Evolutionary conservation across 2,888 invertebrate species (phyloP), one percentile per base, ranked within the genome.

Genomic region (Clistopyga incitator): DNA sequence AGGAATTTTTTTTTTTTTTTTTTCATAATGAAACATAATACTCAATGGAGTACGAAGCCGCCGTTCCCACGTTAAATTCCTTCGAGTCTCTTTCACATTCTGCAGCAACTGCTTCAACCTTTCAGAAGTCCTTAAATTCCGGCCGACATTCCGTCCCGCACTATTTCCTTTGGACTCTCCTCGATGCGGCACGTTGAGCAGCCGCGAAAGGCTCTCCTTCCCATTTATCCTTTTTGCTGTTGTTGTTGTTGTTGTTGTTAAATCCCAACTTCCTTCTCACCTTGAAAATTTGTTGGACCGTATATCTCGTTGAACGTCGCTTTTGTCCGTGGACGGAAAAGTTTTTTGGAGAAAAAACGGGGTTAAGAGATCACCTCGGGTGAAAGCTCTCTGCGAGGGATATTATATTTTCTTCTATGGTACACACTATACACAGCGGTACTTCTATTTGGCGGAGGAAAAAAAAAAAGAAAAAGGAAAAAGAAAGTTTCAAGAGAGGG

Each of bases 401-500:
- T 77, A 77, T 81, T 65, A 67, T 72, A 81, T 68, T 77, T 81
- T 67, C 56, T 79, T 67, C 25, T 34, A 59, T 38, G n/a, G 56
- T 25, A 20, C 23, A 25, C 34, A 20, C 65, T 42, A 13, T 34
- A 61, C 42, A 50, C 64, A 25, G 34, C n/a, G 45, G 25, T 61
- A 34, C 64, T 52, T 59, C 72, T 77, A 72, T 81, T 81, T 52
- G 72, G 67, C 47, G 20, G 15, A n/a, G n/a, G n/a, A n/a, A n/a
- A n/a, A n/a, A n/a, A n/a, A n/a, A n/a, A n/a, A n/a, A n/a, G n/a
- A n/a, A n/a, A n/a, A n/a, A n/a, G n/a, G n/a, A n/a, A n/a, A n/a
- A n/a, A n/a, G 52, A 72, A 81, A 81, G 72, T 81, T 81, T 61
- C 77, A 59, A 50, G 42, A 59, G 59, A 77, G 71, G 76, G 67